Evolutionary conservation across 1,140 invertebrate species (phyloP).

Genomic region (Scaptodrosophila lebanonensis): DNA sequence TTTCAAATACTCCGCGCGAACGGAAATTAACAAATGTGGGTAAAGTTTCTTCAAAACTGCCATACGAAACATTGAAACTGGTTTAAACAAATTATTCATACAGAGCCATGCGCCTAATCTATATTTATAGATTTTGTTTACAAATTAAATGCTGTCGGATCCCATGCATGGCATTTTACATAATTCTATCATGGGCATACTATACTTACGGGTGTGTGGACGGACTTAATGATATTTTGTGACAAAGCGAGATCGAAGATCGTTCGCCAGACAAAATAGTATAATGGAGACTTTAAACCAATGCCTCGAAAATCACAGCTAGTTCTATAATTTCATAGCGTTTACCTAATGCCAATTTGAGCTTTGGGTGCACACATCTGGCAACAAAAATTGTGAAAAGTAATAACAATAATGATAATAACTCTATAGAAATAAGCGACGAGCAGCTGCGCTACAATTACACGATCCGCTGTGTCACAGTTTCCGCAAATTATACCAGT

Average conservation of each 20-base stretch:
- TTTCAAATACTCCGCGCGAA: too few species aligned
- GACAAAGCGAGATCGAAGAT: too few species aligned
- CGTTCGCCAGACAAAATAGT: too few species aligned
- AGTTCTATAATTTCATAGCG: too few species aligned
- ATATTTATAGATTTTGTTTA: slow-evolving; percentile 7
- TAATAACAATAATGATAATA: slow-evolving; percentile 20
- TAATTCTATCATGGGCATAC: too few species aligned
- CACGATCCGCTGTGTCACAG: slow-evolving; percentile 52
- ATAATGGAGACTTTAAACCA: too few species aligned
- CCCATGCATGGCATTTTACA: too few species aligned
- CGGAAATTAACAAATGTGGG: slow-evolving; percentile 28
- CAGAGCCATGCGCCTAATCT: slow-evolving; percentile 10
- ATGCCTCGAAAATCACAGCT: too few species aligned
- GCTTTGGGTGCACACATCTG: too few species aligned
- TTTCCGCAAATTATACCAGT: slow-evolving; percentile 70
- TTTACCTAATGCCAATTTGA: too few species aligned
- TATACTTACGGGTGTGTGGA: too few species aligned
- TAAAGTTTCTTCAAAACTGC: slow-evolving; percentile 35
- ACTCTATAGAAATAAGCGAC: slow-evolving; percentile 10
- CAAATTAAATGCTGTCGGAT: too few species aligned
- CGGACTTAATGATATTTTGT: background rate
- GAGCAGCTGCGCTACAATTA: slow-evolving; percentile 12
- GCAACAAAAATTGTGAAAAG: slow-evolving; percentile 23
- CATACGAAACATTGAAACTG: slow-evolving; percentile 28
- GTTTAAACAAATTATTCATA: slow-evolving; percentile 19